phyloP scores from a whole-genome alignment of 2,888 invertebrate species.

The Prenolepis imparis region DNA sequence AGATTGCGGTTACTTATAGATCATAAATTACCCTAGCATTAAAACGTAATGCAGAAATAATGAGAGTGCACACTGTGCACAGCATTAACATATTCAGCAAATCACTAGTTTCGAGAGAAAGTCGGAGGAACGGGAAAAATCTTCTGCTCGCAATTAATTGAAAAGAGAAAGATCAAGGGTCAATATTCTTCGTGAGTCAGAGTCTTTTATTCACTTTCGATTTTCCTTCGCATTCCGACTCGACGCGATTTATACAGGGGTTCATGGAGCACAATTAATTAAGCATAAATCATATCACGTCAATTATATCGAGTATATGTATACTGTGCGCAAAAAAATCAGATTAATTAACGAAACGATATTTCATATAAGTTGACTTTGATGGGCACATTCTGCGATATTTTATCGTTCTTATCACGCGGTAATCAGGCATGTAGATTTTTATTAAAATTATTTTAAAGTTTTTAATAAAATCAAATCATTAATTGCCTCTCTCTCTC shows the following conservation, averaged over 20 bases:
- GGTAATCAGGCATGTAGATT: neutral
- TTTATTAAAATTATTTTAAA: constrained; percentile 13
- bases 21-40: constrained; percentile 19
- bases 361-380: constrained; percentile 65
- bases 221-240: constrained; percentile 31
- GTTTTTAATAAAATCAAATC: constrained; percentile 49
- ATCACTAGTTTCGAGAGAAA: constrained; percentile 48
- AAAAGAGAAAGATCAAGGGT: constrained; percentile 49
- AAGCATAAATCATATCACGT: constrained; percentile 27
- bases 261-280: constrained; percentile 36
- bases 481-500: constrained; percentile 51
- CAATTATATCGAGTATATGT: constrained; percentile 9
- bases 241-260: neutral
- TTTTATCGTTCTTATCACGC: neutral
- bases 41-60: constrained; percentile 38
- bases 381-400: constrained; percentile 21
- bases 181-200: constrained; percentile 21
- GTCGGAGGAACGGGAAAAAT: constrained; percentile 29
- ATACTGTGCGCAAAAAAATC: constrained; percentile 58
- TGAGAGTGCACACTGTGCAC: neutral
- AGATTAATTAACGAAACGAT: constrained; percentile 68
- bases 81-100: constrained; percentile 45
- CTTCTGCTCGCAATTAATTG: constrained; percentile 51
- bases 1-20: neutral
- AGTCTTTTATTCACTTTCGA: constrained; percentile 52